Base-by-base conservation (phyloP, 2,113 vertebrate genomes). In the Lynx canadensis region DNA sequence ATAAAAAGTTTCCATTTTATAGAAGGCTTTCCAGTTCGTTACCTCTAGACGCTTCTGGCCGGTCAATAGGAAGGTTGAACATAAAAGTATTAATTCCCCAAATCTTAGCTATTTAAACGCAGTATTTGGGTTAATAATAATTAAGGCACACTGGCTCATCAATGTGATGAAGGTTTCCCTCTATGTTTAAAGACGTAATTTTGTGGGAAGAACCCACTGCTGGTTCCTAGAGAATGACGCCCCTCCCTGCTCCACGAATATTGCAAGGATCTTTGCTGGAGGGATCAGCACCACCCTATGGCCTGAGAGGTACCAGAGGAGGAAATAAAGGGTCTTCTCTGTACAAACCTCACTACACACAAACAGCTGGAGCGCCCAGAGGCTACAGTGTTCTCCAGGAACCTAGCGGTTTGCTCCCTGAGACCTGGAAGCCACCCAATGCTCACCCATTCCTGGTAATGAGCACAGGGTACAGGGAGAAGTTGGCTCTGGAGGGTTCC, bases 401-500 rank as follows among this genome's bases (percentile, higher is more conserved):
- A 66, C 21, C 2, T 5, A 21, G 1, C 8, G 10, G 18, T 88
- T 83, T 76, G 0, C 74, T 89, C 81, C 65, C 90, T 80, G 65
- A 71, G 23, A 83, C 21, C 76, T 57, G 60, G 89, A 50, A 36
- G 33, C 19, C 0, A 0, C 41, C 25, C 50, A 23, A 41, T 27
- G 89, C 1, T 50, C 76, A 82, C 97, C 71, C 36, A 7, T 8
- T 29, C 60, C 13, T 0, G 38, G 55, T 52, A 7, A 91, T 95
- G 33, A 95, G 80, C 92, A 89, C 57, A 33, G 95, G 41, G 95
- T 92, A 89, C 68, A 29, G 31, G 0, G 1, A 41, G 57, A 41
- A 1, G 0, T 0, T 0, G 9, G 83, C 92, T 15, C 0, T 91
- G 0, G 60, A 93, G 84, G 1, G 60, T 95, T 93, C 89, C 97